Base-by-base conservation (phyloP, 2,888 invertebrate species). In the Andrena camellia region DNA sequence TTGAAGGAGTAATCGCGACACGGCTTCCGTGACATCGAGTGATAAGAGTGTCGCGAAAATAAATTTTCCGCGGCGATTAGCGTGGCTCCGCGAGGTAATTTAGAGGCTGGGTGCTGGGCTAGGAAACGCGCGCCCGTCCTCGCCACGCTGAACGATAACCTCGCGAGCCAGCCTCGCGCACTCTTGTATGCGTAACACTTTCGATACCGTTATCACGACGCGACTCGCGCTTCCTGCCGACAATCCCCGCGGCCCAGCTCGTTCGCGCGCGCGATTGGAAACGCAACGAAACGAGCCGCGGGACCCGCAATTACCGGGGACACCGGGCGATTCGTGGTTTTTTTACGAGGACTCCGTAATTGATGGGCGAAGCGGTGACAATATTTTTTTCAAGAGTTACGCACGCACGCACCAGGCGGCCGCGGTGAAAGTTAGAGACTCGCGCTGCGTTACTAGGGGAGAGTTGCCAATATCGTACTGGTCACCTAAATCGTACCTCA, bases 141-240 rank as follows among this genome's bases (percentile, higher is more conserved):
- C 63, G 63, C 20, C 23, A 62, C 62, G 54, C 54, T 79, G 31
- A 76, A 79, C 69, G 83, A 84, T 83, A 86, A 86, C 78, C 81
- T 78, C 75, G 75, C 69, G 52, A 73, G 81, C 52, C n/a, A 84
- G 79, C 68, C 80, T 74, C 70, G 79, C 74, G 31, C 60, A 62
- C 70, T 74, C 76, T n/a, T n/a, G 78, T 86, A 84, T 77, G 86
- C 89, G 88, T 88, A 88, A 88, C 86, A 89, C 88, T 89, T 89
- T 88, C 83, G 83, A 89, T 88, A 89, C 88, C 88, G 88, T 88
- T 88, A 88, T 88, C 88, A 77, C 77, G 80, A 83, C 81, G 80
- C 69, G 72, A 69, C 82, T 84, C 84, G 82, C 89, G 77, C 66
- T 88, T 89, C 89, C 88, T 88, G 88, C 68, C 84, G 86, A 67